Conservation (phyloP, 1,140 invertebrate genomes). For the Zaprionus africanus region DNA sequence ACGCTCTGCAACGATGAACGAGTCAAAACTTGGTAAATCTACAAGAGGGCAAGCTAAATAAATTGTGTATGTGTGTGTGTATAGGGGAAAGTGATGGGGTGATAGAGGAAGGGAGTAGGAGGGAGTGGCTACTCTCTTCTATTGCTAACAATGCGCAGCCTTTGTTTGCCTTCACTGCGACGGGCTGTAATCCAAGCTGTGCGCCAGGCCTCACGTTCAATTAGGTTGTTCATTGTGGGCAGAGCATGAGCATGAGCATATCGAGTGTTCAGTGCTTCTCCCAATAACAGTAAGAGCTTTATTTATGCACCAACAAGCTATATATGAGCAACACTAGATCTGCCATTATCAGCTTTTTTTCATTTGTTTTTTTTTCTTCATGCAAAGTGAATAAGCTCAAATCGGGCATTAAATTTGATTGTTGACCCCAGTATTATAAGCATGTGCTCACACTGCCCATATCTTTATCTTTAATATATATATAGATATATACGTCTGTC, state of each 20-base stretch:
- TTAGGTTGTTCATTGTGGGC: constrained; percentile 42
- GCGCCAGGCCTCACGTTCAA: constrained; percentile 49
- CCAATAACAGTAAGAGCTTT: constrained; percentile 7
- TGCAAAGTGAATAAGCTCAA: constrained; percentile 13
- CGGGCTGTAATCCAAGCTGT: constrained; percentile 32
- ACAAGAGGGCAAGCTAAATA: not conserved
- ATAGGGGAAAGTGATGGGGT: not conserved
- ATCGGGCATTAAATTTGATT: constrained; percentile 5
- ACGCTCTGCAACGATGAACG: constrained; percentile 18
- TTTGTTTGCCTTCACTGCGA: constrained; percentile 24
- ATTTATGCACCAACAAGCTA: not conserved
- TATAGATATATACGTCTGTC: no score
- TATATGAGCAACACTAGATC: no score
- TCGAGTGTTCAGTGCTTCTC: not conserved
- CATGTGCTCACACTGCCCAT: not conserved
- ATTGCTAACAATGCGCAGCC: constrained; percentile 26
- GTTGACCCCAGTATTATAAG: not conserved
- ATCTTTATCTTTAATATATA: not conserved
- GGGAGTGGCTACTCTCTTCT: not conserved
- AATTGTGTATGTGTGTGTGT: no score
- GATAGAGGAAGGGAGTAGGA: not conserved
- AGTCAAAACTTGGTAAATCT: constrained; percentile 44
- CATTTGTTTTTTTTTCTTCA: not conserved
- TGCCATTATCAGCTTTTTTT: constrained; percentile 18
- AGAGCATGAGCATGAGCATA: constrained; percentile 4